Base-by-base conservation (phyloP, 2,797 vertebrate genomes). In the Crocidura indochinensis region DNA sequence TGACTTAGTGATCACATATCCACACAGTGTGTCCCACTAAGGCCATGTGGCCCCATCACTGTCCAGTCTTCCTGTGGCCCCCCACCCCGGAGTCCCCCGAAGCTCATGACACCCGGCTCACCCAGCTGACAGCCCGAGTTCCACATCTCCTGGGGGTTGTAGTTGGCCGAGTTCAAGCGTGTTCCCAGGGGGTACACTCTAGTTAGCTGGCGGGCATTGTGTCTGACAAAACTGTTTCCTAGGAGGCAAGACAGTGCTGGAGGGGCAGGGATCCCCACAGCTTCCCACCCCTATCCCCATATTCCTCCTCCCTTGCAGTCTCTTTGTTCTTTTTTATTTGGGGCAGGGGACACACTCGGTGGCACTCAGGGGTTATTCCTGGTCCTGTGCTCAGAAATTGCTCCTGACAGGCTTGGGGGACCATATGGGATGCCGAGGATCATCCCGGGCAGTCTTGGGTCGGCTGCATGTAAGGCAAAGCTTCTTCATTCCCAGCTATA, bases 141-240 rank as follows among this genome's bases (percentile, higher is more conserved):
- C 99, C 99, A 99, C 99, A 99, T 99, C 97, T 99, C 99, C 98
- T 99, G 99, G 82, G 99, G 99, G 97, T 99, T 98, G 90, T 98
- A 99, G 98, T 99, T 99, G 97, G 99, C 99, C 0, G 99, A 99
- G 96, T 98, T 98, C 97, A 99, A 97, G 93, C 99, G 98, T 96
- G 99, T 98, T 90, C 99, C 99, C 86, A 98, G 98, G 0, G 99
- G 99, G 97, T 99, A 99, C 97, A 99, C 97, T 1, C 99, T 98
- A 97, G 99, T 99, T 96, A 99, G 98, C 82, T 99, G 98, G 73
- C 44, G 98, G 96, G 97, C 75, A 78, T 99, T 99, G 98, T 99
- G 98, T 92, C 94, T 98, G 27, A 98, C 98, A 84, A 99, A 98
- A 2, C 97, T 97, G 46, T 98, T 98, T 95, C 99, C 99, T 99